These are phyloP conservation scores for Epizoanthus fatuus DNA, from an alignment of 92 coral and sea anemone species.

Conservation along the genomic window DNA sequence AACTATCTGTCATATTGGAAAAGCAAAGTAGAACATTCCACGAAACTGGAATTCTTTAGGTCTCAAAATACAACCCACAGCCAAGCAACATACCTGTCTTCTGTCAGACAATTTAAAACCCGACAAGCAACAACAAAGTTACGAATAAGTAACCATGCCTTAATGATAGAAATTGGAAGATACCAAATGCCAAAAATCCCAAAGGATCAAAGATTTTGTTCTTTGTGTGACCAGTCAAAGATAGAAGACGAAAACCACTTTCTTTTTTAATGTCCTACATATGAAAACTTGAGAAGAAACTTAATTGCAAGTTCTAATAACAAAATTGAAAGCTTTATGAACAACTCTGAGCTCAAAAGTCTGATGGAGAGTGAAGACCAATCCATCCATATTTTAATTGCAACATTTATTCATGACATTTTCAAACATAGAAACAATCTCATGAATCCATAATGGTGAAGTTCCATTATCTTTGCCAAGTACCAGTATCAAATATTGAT, in stretches of 20 bases:
- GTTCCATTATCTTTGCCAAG: neutral
- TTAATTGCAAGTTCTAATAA: neutral
- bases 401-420: conserved; percentile 2
- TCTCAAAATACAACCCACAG: no score
- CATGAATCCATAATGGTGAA: neutral
- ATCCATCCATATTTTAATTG: conserved; percentile 20
- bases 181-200: conserved; percentile 2
- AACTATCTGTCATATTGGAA: no score
- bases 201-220: conserved; percentile 18
- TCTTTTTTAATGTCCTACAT: no score
- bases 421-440: neutral
- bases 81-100: no score
- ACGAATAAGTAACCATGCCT: no score
- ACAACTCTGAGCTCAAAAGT: conserved; percentile 17
- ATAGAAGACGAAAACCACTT: no score
- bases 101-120: no score
- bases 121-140: no score
- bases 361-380: conserved; percentile 13
- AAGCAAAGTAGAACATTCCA: no score
- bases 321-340: conserved; percentile 11
- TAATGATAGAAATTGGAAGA: no score
- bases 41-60: no score
- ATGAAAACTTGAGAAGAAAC: conserved; percentile 25
- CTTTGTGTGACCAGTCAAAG: conserved; percentile 10
- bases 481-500: neutral